Evolutionary conservation across 92 coral and sea anemone genomes (phyloP), one percentile per base, ranked within the genome.

Genomic region (Paragorgia papillata): DNA sequence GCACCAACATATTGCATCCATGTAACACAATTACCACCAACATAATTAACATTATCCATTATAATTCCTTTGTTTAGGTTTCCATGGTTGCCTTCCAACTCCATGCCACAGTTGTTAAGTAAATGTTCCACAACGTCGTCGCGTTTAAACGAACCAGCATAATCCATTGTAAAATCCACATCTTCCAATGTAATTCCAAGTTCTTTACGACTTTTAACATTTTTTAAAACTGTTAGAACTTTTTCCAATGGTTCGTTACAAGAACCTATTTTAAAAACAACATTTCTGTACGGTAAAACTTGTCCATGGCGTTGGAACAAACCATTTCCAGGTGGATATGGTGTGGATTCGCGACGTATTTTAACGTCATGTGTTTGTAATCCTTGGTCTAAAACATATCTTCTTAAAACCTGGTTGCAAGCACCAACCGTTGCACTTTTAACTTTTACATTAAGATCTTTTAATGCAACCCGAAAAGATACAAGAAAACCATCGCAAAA

Each of bases 1-100:
- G n/a, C n/a, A 35, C 22, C 18, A 7, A 61, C 3, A 17, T 7
- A 9, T 61, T 61, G 37, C 22, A 61, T 9, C 2, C 3, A 61
- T 1, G 67, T 28, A 19, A 61, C 22, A 61, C 67, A 61, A 29
- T 61, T 61, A 12, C 8, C 7, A 61, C 67, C 67, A 1, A 61
- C 67, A 27, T 4, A 4, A 27, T 30, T 10, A 2, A 1, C 22
- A 20, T 61, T 61, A 17, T 61, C 67, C 22, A 30, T 1, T 3
- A 61, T 30, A 1, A 22, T 30, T 9, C 41, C 41, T 3, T 3
- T 35, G 32, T 5, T 30, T 10, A n/a, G n/a, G 2, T 10, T 10
- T 37, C 43, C 43, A 17, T 24, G 9, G 33, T 35, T 61, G 24
- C 3, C 18, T 1, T 10, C 40, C 19, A 27, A 9, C 1, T 26